Evolutionary conservation across 1,140 invertebrate genomes (phyloP).

Genomic region (Apis laboriosa): DNA sequence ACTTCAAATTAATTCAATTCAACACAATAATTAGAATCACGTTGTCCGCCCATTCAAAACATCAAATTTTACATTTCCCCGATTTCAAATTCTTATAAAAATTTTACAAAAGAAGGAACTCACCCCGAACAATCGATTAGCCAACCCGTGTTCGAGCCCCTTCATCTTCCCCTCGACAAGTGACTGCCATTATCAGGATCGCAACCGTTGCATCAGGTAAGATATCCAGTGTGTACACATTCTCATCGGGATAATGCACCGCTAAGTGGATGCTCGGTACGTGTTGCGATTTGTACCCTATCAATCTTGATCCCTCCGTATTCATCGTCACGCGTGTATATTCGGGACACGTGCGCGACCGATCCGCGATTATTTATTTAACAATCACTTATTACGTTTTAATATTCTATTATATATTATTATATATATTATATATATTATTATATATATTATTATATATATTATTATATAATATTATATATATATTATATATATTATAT

Average conservation of each 20-base stretch:
- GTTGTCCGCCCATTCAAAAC: too few species aligned
- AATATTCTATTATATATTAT: too few species aligned
- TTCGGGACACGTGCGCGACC: conserved; percentile 5
- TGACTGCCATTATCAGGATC: conserved; percentile 67
- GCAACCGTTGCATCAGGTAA: conserved; percentile 65
- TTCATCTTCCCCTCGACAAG: conserved; percentile 35
- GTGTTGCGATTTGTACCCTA: conserved; percentile 68
- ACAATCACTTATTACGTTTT: too few species aligned
- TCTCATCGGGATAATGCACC: conserved; percentile 76
- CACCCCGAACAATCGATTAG: background rate
- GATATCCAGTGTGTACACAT: conserved; percentile 63
- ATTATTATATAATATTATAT: too few species aligned
- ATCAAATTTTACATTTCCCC: too few species aligned
- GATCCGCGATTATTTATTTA: background rate
- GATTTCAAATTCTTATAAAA: too few species aligned
- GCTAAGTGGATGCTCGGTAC: conserved; percentile 73
- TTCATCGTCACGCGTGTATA: background rate
- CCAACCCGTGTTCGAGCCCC: conserved; percentile 10
- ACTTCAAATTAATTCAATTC: too few species aligned
- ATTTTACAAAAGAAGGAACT: background rate
- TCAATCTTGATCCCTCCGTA: conserved; percentile 71
- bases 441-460: too few species aligned
- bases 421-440: too few species aligned
- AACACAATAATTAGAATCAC: too few species aligned
- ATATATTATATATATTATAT: too few species aligned